Conservation (phyloP, 2,113 vertebrate genomes). For the Plotosus lineatus region DNA sequence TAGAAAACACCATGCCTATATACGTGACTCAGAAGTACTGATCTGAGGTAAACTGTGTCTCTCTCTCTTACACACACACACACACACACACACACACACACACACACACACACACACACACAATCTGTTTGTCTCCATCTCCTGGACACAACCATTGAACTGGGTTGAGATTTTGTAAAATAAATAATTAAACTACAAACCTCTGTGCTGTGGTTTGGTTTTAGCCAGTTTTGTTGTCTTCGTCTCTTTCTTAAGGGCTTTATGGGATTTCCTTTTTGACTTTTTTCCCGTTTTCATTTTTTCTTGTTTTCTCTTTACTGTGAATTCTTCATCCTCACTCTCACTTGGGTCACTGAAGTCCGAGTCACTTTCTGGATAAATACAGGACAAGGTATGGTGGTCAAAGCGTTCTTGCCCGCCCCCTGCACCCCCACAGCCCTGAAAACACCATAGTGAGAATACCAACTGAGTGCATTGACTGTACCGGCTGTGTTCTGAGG, state of each 20-base stretch:
- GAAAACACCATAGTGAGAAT: too few relatives aligned
- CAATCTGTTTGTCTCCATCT: background rate
- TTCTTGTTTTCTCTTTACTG: constrained; percentile 56
- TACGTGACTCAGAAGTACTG: background rate
- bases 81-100: background rate
- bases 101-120: background rate
- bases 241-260: constrained; percentile 65
- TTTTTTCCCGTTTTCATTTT: constrained; percentile 44
- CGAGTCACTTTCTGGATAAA: constrained; percentile 72
- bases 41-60: too few relatives aligned
- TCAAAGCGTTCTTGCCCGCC: too few relatives aligned
- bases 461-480: background rate
- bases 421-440: too few relatives aligned
- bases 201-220: constrained; percentile 55
- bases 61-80: background rate
- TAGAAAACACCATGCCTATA: too few relatives aligned
- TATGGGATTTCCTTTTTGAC: constrained; percentile 55
- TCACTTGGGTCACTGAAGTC: constrained; percentile 70
- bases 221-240: constrained; percentile 55
- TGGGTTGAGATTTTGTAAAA: background rate
- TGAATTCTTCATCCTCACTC: constrained; percentile 76
- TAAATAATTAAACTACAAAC: constrained; percentile 41
- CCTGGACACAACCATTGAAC: too few relatives aligned
- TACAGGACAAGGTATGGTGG: too few relatives aligned
- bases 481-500: constrained; percentile 68